phyloP scores from a whole-genome alignment of 2,797 vertebrate species.

The Rhynchonycteris naso region DNA sequence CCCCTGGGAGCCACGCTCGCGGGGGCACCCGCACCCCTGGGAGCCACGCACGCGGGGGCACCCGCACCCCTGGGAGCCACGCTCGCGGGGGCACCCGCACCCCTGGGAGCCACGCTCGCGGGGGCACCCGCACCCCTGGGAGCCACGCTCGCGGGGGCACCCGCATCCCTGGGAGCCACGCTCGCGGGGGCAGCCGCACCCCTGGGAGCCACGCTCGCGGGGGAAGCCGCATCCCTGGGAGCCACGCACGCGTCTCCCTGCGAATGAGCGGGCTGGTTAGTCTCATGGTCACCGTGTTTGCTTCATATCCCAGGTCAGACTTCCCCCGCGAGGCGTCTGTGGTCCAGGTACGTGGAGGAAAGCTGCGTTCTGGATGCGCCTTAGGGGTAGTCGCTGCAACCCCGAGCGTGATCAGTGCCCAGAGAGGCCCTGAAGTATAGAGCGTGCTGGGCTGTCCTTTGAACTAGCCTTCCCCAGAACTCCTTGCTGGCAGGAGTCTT shows the following conservation, averaged over 20 bases:
- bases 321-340: background rate
- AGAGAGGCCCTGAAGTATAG: background rate
- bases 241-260: fast-evolving
- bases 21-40: no score
- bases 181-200: fast-evolving
- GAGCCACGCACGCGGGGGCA: no score
- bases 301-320: background rate
- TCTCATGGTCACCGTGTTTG: fast-evolving
- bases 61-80: no score
- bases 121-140: fast-evolving
- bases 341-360: background rate
- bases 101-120: fast-evolving
- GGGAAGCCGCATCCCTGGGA: fast-evolving
- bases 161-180: fast-evolving
- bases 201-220: fast-evolving
- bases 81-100: fast-evolving
- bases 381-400: fast-evolving
- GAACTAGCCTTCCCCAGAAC: background rate
- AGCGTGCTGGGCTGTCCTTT: background rate
- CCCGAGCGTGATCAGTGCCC: background rate
- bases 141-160: fast-evolving
- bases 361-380: fast-evolving
- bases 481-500: no score
- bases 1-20: no score
- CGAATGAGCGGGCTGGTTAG: fast-evolving